These are phyloP conservation scores for Stenopsyche tienmushanensis DNA, from an alignment of 1,140 invertebrate species.

Conservation along the genomic window DNA sequence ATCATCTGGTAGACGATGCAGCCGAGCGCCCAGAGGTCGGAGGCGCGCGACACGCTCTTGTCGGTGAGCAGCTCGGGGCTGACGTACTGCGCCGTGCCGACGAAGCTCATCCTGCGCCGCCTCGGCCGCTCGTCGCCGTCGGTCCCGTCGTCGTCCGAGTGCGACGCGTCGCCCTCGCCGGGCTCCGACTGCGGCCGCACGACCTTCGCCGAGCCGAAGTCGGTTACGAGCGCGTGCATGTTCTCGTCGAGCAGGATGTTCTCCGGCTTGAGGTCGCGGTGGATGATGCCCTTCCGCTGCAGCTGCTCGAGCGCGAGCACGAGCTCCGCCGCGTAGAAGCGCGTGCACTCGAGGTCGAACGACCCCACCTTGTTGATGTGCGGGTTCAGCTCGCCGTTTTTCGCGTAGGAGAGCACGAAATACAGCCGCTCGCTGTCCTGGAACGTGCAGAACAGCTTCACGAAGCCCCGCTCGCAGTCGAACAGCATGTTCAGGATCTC, in stretches of 20 bases:
- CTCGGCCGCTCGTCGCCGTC: conserved; percentile 48
- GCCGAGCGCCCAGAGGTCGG: conserved; percentile 97
- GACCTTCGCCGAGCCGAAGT: conserved; percentile 97
- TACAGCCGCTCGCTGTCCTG: conserved; percentile 92
- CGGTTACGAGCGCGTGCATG: conserved; percentile 96
- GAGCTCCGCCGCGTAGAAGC: conserved; percentile 94
- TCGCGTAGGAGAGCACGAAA: conserved; percentile 95
- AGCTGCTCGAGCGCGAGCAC: conserved; percentile 90
- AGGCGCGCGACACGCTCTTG: conserved; percentile 74
- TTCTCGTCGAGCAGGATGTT: conserved; percentile 88
- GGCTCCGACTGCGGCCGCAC: conserved; percentile 58
- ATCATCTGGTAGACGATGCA: conserved; percentile 98
- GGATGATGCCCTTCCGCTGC: conserved; percentile 87
- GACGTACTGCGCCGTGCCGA: conserved; percentile 99
- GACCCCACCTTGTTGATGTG: conserved; percentile 89
- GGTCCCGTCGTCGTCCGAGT: conserved; percentile 41
- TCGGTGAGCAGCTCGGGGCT: conserved; percentile 92
- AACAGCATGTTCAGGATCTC: conserved; percentile 81
- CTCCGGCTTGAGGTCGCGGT: conserved; percentile 89
- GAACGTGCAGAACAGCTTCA: conserved; percentile 94
- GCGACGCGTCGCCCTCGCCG: conserved; percentile 36
- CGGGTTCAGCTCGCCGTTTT: conserved; percentile 89
- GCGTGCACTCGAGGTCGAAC: conserved; percentile 86
- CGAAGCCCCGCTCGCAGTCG: conserved; percentile 75
- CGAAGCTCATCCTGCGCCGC: conserved; percentile 82